Base-by-base conservation (phyloP, 2,797 vertebrate species). In the Smutsia temminckii region DNA sequence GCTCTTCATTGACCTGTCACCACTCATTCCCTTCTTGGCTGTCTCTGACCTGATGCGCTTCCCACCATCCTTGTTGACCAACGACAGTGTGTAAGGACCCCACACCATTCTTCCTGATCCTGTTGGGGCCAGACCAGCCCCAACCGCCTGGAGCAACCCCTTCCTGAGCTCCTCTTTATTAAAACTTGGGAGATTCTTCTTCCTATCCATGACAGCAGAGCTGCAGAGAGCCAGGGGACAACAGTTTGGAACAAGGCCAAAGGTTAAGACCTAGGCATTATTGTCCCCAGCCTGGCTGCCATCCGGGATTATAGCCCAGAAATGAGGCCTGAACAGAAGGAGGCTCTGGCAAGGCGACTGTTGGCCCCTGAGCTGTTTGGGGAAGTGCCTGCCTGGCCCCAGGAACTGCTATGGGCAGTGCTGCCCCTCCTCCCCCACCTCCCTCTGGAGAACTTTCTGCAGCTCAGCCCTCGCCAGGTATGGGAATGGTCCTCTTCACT, bases 21-120 rank as follows among this genome's bases (percentile, higher is more conserved):
- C 99, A 83, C 99, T 99, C 98, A 99, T 99, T 75, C 99, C 99
- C 53, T 99, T 99, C 97, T 98, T 99, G 99, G 99, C 99, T 2
- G 99, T 99, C 77, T 98, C 99, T 10, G 99, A 99, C 97, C 99
- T 99, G 84, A 98, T 99, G 98, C 99, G 98, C 96, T 99, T 99
- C 89, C 99, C 99, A 1, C 98, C 98, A 3, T 99, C 99, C 5
- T 98, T 99, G 91, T 98, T 99, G 93, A 98, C 98, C 98, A 99
- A 99, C 4, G 99, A 99, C 97, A 99, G 98, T 2, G 99, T 99
- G 99, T 99, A 98, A 99, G 99, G 98, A 63, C 8, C 53, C 42
- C 27, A 8, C 9, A 23, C 14, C 32, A 1, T 46, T 78, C 78
- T 7, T 64, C 21, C 51, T 12, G 46, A 23, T 63, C n/a, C 6